A percentile compares a stretch with the other conserved stretches of the same genome.
Conservation (phyloP, 1,140 invertebrate genomes). For the Nephila pilipes region DNA sequence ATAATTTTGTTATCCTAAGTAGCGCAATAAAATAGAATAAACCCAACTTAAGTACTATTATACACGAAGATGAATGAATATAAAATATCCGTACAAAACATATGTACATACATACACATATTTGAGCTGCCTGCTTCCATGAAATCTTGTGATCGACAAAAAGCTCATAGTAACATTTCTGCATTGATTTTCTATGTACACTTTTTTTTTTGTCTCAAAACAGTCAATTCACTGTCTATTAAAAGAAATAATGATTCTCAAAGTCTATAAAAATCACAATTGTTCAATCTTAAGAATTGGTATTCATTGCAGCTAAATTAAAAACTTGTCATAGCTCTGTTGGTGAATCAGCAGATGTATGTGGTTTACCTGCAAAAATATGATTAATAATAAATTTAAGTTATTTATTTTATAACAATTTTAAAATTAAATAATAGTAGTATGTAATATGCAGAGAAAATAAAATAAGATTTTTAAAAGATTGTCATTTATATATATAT, state of each 20-base stretch:
- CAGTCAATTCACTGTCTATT: not conserved
- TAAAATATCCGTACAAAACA: constrained; percentile 19
- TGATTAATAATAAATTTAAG: too few species aligned
- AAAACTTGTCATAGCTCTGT: constrained; percentile 14
- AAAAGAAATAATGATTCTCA: not conserved
- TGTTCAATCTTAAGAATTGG: not conserved
- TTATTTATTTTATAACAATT: too few species aligned
- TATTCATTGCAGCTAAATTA: not conserved
- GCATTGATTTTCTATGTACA: not conserved
- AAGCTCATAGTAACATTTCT: constrained; percentile 21
- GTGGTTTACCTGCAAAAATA: constrained; percentile 24
- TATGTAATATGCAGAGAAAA: too few species aligned
- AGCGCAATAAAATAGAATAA: not conserved
- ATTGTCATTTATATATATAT: too few species aligned
- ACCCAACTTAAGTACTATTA: constrained; percentile 21
- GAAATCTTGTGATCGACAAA: not conserved
- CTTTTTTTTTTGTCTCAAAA: not conserved
- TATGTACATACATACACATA: not conserved
- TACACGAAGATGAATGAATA: constrained; percentile 18
- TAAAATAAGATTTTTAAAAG: too few species aligned
- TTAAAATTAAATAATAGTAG: too few species aligned
- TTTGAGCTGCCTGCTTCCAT: constrained; percentile 31
- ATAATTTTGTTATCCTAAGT: not conserved
- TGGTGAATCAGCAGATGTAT: not conserved
- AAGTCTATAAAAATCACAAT: not conserved